phyloP scores from a whole-genome alignment of 2,113 vertebrate species.

The Leucopsar rothschildi region DNA sequence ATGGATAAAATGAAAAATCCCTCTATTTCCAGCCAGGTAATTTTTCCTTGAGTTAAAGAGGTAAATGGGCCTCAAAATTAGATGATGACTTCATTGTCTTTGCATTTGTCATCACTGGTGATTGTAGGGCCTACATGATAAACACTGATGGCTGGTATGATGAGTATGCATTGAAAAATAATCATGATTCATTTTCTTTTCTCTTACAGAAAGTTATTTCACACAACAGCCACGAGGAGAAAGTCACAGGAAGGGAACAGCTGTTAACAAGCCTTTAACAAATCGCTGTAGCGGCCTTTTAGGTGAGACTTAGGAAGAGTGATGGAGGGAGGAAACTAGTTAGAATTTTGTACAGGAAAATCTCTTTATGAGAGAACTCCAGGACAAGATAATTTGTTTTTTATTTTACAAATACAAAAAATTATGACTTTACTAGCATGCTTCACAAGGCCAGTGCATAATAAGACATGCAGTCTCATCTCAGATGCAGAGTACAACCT shows the following conservation, averaged over 20 bases:
- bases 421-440: neutral
- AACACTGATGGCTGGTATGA: neutral
- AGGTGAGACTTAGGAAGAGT: neutral
- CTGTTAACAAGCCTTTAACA: neutral
- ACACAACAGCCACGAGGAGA: neutral
- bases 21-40: neutral
- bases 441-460: neutral
- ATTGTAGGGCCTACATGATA: neutral
- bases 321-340: neutral
- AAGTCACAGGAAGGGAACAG: neutral
- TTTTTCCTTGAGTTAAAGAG: neutral
- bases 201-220: neutral
- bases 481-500: neutral
- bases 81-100: neutral
- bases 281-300: neutral
- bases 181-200: neutral
- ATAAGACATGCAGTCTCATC: neutral
- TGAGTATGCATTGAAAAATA: neutral
- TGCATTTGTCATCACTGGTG: neutral
- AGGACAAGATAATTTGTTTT: neutral
- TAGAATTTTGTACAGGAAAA: neutral
- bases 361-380: neutral
- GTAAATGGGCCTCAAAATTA: neutral
- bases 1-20: neutral
- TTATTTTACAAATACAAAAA: neutral